Evolutionary conservation across 2,888 invertebrate genomes (phyloP), one percentile per base, ranked within the genome.

Genomic region (Cantharis lateralis): DNA sequence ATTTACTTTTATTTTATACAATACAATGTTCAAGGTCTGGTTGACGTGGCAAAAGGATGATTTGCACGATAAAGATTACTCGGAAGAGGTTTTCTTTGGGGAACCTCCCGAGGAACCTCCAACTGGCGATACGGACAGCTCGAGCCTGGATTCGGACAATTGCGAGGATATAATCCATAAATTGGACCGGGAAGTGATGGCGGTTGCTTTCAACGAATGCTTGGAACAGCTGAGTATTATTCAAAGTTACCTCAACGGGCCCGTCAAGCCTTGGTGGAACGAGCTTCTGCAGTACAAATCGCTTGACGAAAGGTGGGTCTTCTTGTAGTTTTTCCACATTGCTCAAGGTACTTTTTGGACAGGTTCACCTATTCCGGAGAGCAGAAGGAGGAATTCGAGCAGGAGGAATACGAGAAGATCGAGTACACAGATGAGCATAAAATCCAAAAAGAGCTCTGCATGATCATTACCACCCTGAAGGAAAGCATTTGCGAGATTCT

Each of bases 191-290:
- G 68, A 64, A 1, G 28, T 74, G 13, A 20, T 74, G 3, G 20
- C 26, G 10, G 32, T 73, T 4, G 15, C n/a, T 7, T 48, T 82
- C 16, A 66, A 78, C 15, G 77, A 82, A 20, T 69, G 71, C 18
- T 20, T 80, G 10, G 79, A 80, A 62, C 79, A 81, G 64, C 18
- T 82, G 4, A 70, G 28, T 3, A 80, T 82, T 61, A 70, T 82
- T 15, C 75, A 78, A 15, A 72, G 74, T 18, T 77, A 80, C 10
- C n/a, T 80, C 5, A 75, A 78, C 16, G 75, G 74, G 68, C 75
- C 72, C 1, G 24, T 73, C 15, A 78, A 79, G 26, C 79, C 76
- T 16, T n/a, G 78, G 15, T 76, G 76, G 75, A 68, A 70, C 2
- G n/a, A 68, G 9, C 26, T 71, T 2, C 48, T 71, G 0, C 5